A percentile compares a stretch with the other conserved stretches of the same genome.
phyloP scores from a whole-genome alignment of 2,797 vertebrate species.

The Urophycis tenuis region DNA sequence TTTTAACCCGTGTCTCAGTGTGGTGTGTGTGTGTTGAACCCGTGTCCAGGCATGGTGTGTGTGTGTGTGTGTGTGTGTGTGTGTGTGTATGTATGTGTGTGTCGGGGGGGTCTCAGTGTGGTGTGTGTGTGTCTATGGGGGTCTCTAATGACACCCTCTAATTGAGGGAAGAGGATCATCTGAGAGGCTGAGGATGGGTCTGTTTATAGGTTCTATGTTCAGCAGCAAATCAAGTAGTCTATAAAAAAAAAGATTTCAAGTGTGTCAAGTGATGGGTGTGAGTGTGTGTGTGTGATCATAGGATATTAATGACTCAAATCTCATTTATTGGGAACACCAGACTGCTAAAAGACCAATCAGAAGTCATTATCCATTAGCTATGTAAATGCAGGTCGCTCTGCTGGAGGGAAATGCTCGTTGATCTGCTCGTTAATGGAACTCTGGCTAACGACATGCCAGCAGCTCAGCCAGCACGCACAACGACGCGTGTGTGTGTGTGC shows the following conservation, averaged over 20 bases:
- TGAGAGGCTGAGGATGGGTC: conserved; percentile 67
- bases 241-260: not conserved
- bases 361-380: conserved; percentile 72
- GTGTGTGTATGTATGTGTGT: no score
- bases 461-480: conserved; percentile 29
- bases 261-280: conserved; percentile 23
- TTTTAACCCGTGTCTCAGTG: no score
- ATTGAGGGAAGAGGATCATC: conserved; percentile 94
- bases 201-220: conserved; percentile 54
- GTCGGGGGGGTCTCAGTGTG: not conserved
- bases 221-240: not conserved
- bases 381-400: conserved; percentile 65
- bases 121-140: conserved; percentile 3
- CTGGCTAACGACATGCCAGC: conserved; percentile 47
- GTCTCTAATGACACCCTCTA: conserved; percentile 74
- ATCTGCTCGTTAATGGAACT: conserved; percentile 64
- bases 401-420: conserved; percentile 61
- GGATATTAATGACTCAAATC: conserved; percentile 66
- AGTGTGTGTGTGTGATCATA: conserved; percentile 53
- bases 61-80: no score
- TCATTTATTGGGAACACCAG: conserved; percentile 64
- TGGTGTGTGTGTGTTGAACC: no score
- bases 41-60: no score
- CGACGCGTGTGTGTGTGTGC: not conserved
- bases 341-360: conserved; percentile 71